Evolutionary conservation across 2,797 vertebrate genomes (phyloP), one percentile per base, ranked within the genome.

Genomic region (Melanotaenia trifasciata): DNA sequence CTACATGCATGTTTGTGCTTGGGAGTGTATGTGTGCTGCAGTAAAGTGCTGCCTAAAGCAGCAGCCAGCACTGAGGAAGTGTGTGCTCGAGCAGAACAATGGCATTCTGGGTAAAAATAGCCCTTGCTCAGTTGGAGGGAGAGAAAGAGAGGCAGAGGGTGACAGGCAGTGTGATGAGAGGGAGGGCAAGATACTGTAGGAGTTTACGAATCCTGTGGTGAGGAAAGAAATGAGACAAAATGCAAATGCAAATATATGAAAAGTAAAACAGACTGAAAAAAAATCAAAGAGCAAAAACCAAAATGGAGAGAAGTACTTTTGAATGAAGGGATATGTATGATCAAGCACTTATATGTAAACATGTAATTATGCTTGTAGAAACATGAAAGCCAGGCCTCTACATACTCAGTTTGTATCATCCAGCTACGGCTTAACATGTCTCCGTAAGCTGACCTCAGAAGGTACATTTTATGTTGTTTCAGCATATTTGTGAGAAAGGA

Each of bases 101-200:
- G 85, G 87, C 79, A 91, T 87, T 89, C 81, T 86, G 88, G 89
- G 88, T 93, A 93, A 92, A 93, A 93, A 94, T 92, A 94, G 84
- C 78, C 72, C 30, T 67, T 8, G 24, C 79, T 82, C 86, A 87
- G 84, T 87, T 63, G 74, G 80, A 83, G 65, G 65, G 70, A 54
- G 70, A 70, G 79, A 72, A 82, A 76, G 62, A 40, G 62, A 84
- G 74, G 72, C 47, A n/a, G 84, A 67, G 73, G 64, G 62, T 86
- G 87, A 79, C 73, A 82, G 70, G 54, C 58, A 72, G 63, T 67
- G 66, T 76, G 58, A 51, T 62, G 40, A 72, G 70, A 72, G 45
- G 58, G 72, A 62, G 58, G 36, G 28, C 47, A 64, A 72, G 62
- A 64, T 50, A n/a, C n/a, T n/a, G n/a, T n/a, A 50, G 56, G 67